Evolutionary conservation across 2,797 vertebrate species (phyloP).

Genomic region (Scyliorhinus canicula): DNA sequence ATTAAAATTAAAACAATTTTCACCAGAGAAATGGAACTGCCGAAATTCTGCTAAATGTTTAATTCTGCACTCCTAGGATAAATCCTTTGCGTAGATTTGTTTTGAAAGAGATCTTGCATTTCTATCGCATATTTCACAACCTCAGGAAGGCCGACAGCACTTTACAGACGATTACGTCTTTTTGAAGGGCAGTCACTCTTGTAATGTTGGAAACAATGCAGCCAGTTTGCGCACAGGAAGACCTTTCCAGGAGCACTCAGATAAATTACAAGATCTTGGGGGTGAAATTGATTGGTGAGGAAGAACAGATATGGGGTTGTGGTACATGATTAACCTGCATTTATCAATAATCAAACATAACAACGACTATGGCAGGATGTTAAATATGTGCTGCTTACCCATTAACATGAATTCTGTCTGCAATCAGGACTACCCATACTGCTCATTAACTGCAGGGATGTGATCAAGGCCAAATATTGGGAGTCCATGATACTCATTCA

Average conservation of each 20-base stretch:
- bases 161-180: not conserved
- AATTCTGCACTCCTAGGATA: not conserved
- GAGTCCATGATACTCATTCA: not conserved
- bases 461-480: not conserved
- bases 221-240: not conserved
- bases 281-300: not conserved
- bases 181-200: not conserved
- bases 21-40: not conserved
- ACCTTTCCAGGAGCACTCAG: not conserved
- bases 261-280: not conserved
- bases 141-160: not conserved
- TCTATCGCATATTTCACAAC: not conserved
- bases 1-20: not conserved
- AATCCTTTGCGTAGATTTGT: not conserved
- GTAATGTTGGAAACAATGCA: not conserved
- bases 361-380: too few species aligned
- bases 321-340: not conserved
- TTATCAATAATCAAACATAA: not conserved
- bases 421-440: too few species aligned
- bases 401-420: not conserved
- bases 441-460: not conserved
- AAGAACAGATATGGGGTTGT: too few species aligned
- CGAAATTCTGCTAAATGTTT: not conserved
- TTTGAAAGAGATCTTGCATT: not conserved
- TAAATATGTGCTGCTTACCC: not conserved